Evolutionary conservation across 2,797 vertebrate species (phyloP).

Genomic region (Anguilla megastoma): DNA sequence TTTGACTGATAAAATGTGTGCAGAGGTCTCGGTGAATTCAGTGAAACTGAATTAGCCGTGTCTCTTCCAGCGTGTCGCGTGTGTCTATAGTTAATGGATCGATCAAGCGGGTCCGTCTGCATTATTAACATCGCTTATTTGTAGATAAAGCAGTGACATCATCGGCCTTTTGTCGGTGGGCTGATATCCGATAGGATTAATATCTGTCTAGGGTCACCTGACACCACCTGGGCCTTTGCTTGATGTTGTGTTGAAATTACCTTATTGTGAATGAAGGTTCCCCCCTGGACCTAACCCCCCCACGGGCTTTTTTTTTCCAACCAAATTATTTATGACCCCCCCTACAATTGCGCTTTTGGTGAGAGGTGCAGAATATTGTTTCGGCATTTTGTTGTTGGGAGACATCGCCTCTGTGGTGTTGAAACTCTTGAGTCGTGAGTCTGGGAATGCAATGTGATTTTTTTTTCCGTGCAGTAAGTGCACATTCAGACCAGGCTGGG

Average conservation of each 20-base stretch:
- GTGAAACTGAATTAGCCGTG: not conserved
- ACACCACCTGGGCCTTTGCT: slow-evolving; percentile 53
- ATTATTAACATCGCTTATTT: slow-evolving; percentile 77
- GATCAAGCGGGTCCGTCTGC: slow-evolving; percentile 61
- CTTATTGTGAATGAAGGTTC: not conserved
- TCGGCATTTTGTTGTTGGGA: not conserved
- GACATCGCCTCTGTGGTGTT: not conserved
- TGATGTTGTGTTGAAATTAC: slow-evolving; percentile 9
- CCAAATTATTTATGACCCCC: not conserved
- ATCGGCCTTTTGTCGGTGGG: slow-evolving; percentile 67
- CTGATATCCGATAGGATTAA: slow-evolving; percentile 72
- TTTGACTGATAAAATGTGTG: not conserved
- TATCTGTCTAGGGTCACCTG: slow-evolving; percentile 70
- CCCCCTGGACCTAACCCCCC: not conserved
- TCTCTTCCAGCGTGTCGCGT: slow-evolving; percentile 35
- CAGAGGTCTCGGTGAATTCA: not conserved
- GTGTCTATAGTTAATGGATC: slow-evolving; percentile 70
- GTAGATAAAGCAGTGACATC: slow-evolving; percentile 68
- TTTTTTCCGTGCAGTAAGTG: not conserved
- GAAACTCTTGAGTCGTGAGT: not conserved
- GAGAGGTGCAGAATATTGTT: not conserved
- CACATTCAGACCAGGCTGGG: not conserved
- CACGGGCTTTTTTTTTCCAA: not conserved
- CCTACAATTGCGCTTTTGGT: not conserved
- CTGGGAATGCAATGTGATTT: not conserved